Conservation (phyloP, 1,140 invertebrate genomes). For the Zaprionus camerounensis region DNA sequence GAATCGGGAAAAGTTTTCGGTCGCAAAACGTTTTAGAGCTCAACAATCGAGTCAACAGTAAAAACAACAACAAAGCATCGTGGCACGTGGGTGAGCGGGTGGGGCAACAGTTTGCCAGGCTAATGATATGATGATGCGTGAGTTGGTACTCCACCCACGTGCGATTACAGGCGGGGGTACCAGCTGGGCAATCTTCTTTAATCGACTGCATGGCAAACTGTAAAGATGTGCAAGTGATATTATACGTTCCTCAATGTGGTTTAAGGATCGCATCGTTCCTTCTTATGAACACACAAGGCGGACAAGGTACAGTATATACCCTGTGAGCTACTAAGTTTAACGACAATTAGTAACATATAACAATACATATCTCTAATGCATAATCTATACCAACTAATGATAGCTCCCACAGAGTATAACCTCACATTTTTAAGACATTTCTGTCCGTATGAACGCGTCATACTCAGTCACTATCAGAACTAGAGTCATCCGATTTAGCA, state of each 20-base stretch:
- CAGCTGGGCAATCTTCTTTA: neutral
- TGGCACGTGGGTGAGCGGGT: neutral
- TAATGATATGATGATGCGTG: conserved; percentile 7
- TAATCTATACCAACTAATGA: no score
- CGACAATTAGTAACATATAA: no score
- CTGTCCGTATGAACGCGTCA: neutral
- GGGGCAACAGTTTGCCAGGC: neutral
- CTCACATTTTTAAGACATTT: neutral
- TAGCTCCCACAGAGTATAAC: neutral
- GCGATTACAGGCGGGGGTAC: neutral
- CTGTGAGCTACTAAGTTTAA: no score
- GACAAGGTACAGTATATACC: no score
- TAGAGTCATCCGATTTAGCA: neutral
- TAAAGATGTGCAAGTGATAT: neutral
- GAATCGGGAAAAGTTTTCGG: conserved; percentile 49
- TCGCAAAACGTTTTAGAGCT: conserved; percentile 45
- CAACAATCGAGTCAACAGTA: conserved; percentile 32
- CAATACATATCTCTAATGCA: no score
- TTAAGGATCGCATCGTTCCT: neutral
- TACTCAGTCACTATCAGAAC: neutral
- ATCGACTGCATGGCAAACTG: conserved; percentile 1
- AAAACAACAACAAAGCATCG: conserved; percentile 1
- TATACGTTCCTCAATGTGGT: neutral
- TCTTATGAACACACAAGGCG: neutral
- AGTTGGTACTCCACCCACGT: neutral